Percentiles rank a stretch among this genome's conserved stretches.
These are phyloP conservation scores for Conistra vaccinii DNA, from an alignment of 2,888 invertebrate genomes.

Conservation along the genomic window DNA sequence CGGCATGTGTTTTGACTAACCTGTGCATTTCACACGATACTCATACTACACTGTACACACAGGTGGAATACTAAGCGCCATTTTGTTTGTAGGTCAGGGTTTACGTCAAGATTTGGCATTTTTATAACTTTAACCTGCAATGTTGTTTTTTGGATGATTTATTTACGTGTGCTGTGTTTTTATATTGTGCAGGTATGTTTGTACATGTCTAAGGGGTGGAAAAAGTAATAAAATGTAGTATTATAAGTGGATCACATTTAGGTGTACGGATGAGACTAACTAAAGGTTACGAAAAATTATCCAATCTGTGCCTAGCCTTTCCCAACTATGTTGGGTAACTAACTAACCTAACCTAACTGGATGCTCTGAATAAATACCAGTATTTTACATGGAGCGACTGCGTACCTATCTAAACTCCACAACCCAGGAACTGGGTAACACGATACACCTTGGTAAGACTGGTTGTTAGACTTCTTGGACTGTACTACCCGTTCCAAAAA, in stretches of 20 bases:
- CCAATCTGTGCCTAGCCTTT: too few relatives aligned
- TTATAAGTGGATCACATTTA: background rate
- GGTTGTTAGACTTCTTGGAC: too few relatives aligned
- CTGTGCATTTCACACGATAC: conserved; percentile 72
- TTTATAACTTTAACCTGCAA: conserved; percentile 25
- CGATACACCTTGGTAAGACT: too few relatives aligned
- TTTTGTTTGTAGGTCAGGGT: conserved; percentile 75
- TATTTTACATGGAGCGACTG: too few relatives aligned
- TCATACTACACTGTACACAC: conserved; percentile 29
- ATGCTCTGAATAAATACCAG: too few relatives aligned
- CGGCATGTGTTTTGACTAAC: conserved; percentile 67
- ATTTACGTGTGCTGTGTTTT: background rate
- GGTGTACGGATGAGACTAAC: background rate
- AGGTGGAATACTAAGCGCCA: conserved; percentile 58
- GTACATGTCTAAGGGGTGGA: background rate
- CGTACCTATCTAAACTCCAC: too few relatives aligned
- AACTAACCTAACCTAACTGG: too few relatives aligned
- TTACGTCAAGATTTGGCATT: conserved; percentile 39
- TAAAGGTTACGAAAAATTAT: background rate
- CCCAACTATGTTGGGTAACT: too few relatives aligned
- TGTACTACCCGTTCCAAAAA: too few relatives aligned
- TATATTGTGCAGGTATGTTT: background rate
- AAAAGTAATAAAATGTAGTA: background rate
- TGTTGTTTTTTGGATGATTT: conserved; percentile 3
- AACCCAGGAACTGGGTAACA: too few relatives aligned